Evolutionary conservation across 1,140 invertebrate genomes (phyloP).

Genomic region (Acromyrmex charruanus): DNA sequence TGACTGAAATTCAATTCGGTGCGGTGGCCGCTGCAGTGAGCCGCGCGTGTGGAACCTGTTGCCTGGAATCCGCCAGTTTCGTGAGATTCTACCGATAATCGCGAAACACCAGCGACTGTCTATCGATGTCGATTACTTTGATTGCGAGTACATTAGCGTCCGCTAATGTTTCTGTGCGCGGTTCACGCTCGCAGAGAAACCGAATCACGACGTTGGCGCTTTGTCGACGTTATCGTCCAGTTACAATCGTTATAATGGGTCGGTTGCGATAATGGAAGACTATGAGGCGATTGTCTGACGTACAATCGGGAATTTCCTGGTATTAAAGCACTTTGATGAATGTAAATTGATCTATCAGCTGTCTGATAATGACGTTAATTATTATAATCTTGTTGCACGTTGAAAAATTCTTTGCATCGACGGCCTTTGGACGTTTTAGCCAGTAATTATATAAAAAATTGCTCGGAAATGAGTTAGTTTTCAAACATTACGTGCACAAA

Average conservation of each 20-base stretch:
- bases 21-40: slow-evolving; percentile 20
- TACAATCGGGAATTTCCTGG: slow-evolving; percentile 22
- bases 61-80: slow-evolving; percentile 33
- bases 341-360: slow-evolving; percentile 10
- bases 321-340: neutral
- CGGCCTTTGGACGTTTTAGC: neutral
- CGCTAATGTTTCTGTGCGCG: slow-evolving; percentile 45
- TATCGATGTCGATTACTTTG: slow-evolving; percentile 50
- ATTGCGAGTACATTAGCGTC: slow-evolving; percentile 51
- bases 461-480: too few species aligned
- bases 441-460: too few species aligned
- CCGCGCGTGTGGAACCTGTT: slow-evolving; percentile 52
- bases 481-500: too few species aligned
- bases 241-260: slow-evolving; percentile 41
- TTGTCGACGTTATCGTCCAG: slow-evolving; percentile 45
- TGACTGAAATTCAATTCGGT: slow-evolving; percentile 41
- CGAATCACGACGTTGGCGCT: slow-evolving; percentile 3
- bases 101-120: slow-evolving; percentile 31
- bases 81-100: slow-evolving; percentile 44
- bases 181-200: slow-evolving; percentile 14
- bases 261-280: slow-evolving; percentile 22
- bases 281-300: slow-evolving; percentile 40
- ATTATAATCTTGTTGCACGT: neutral
- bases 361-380: neutral
- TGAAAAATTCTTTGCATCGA: neutral